Base-by-base conservation (phyloP, 1,140 invertebrate genomes). In the Melanaphis sacchari region DNA sequence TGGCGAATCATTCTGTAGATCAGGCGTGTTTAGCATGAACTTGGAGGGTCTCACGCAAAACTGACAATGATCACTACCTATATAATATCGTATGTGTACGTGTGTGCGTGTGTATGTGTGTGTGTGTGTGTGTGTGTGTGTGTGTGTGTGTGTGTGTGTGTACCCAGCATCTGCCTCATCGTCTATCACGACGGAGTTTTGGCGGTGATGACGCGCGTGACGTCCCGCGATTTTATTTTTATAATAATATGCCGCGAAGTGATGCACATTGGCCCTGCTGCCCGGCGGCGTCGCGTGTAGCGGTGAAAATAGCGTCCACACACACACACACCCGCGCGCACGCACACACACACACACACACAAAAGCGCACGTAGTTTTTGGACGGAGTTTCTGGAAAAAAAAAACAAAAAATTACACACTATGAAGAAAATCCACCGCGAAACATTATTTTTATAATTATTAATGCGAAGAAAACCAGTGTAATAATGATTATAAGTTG, bases 221-320 rank as follows among this genome's bases (percentile, higher is more conserved):
- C 90, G 59, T 91, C 59, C 54, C 59, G 90, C 59, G 59, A 76
- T 81, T 91, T 91, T 91, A 91, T 91, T 91, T 91, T 91, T 91
- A 76, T 81, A 91, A 36, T 91, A 41, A n/a, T n/a, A 18, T 66
- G 22, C 15, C 59, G 15, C 59, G 59, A 31, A 11, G 31, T n/a
- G 59, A 66, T 41, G 89, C 89, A 31, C n/a, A 31, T 91, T 43
- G 90, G 66, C 40, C 59, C 54, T 21, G 90, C 54, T 41, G 26
- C 59, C 40, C 90, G 90, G 59, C 31, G 66, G 31, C 24, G 46
- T 36, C n/a, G 40, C 88, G 21, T 38, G 38, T 66, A 81, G 59
- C 90, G 90, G 90, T 91, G 59, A 91, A 91, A 91, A 91, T 91
- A 90, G 89, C 88, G 88, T 22, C 52, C 11, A 38, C 54, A 40